Percentiles rank a stretch among this genome's conserved stretches.
Conservation (phyloP, 2,888 invertebrate species). For the Thelaira solivaga region DNA sequence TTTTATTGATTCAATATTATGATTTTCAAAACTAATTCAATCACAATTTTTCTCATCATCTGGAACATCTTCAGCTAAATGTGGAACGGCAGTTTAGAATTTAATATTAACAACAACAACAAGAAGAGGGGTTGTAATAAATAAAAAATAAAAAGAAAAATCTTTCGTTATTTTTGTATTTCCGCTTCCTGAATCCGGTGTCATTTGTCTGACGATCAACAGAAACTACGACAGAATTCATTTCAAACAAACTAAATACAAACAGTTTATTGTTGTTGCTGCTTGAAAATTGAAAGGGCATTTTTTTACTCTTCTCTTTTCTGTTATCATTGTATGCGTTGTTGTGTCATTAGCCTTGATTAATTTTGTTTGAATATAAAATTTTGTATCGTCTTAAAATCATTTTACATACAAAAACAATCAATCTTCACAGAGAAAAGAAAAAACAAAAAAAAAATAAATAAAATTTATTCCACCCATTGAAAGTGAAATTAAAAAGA, state of each 20-base stretch:
- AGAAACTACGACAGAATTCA: conserved; percentile 25
- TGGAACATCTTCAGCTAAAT: not conserved
- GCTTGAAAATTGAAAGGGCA: conserved; percentile 46
- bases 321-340: conserved; percentile 27
- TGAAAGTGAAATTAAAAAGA: conserved; percentile 39
- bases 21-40: conserved; percentile 33
- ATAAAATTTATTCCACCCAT: conserved; percentile 59
- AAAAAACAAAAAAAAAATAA: conserved; percentile 33
- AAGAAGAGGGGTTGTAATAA: conserved; percentile 1
- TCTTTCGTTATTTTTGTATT: conserved; percentile 59
- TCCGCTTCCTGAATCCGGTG: conserved; percentile 62
- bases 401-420: conserved; percentile 59
- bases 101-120: conserved; percentile 8
- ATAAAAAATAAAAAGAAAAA: conserved; percentile 47
- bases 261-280: conserved; percentile 14
- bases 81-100: conserved; percentile 20
- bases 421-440: conserved; percentile 48
- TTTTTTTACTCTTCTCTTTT: not conserved
- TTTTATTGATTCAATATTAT: not conserved
- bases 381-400: conserved; percentile 22
- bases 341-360: conserved; percentile 60
- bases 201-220: conserved; percentile 61
- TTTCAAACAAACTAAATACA: not conserved
- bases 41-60: conserved; percentile 44
- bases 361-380: conserved; percentile 54